Conservation (phyloP, 2,888 invertebrate genomes). For the Tortricodes alternella region DNA sequence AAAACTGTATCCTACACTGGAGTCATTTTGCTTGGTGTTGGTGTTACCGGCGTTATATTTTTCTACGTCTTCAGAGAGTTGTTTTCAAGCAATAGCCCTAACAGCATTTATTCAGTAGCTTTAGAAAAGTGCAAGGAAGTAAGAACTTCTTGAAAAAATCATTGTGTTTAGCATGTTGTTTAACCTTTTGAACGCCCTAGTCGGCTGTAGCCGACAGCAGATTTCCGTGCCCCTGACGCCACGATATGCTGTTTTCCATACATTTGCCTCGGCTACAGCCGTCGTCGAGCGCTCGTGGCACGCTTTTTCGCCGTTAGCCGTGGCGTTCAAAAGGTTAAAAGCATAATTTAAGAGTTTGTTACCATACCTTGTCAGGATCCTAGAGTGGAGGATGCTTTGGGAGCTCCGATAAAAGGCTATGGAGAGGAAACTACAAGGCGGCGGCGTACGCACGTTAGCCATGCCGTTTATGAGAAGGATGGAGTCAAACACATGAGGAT, state of each 20-base stretch:
- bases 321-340: too few relatives aligned
- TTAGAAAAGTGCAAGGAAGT: constrained; percentile 88
- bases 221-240: too few relatives aligned
- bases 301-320: too few relatives aligned
- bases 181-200: too few relatives aligned
- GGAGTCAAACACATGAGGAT: constrained; percentile 92
- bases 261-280: too few relatives aligned
- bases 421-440: constrained; percentile 94
- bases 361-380: constrained; percentile 78
- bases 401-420: constrained; percentile 94
- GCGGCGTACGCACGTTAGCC: constrained; percentile 91
- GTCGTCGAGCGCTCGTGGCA: too few relatives aligned
- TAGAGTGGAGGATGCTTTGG: constrained; percentile 90
- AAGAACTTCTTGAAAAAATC: constrained; percentile 38
- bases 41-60: constrained; percentile 91
- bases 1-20: constrained; percentile 94
- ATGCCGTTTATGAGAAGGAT: constrained; percentile 88
- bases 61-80: constrained; percentile 93
- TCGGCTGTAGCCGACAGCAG: too few relatives aligned
- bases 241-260: too few relatives aligned
- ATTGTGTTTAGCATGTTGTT: too few relatives aligned
- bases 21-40: constrained; percentile 90
- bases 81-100: constrained; percentile 94
- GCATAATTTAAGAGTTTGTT: too few relatives aligned
- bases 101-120: constrained; percentile 91